phyloP scores from a whole-genome alignment of 37 sponge, comb jelly and placozoan genomes.

The Crambe crambe region DNA sequence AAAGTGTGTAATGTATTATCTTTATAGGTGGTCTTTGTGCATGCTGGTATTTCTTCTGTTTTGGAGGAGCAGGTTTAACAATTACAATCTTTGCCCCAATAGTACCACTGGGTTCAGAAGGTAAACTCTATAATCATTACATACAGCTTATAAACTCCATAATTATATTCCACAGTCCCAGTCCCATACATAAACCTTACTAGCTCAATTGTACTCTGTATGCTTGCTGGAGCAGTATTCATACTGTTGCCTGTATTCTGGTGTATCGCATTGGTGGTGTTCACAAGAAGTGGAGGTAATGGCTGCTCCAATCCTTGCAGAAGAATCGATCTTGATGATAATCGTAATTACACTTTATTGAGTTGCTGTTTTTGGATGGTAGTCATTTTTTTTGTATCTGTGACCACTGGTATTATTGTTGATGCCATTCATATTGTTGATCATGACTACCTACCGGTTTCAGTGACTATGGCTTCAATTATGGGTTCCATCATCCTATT shows the following conservation, averaged over 20 bases:
- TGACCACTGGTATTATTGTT: not conserved
- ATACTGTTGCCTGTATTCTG: not conserved
- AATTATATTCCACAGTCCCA: no score
- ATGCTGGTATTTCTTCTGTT: no score
- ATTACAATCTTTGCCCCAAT: not conserved
- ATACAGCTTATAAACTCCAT: no score
- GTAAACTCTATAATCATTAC: no score
- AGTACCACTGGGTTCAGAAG: no score
- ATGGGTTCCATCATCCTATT: not conserved
- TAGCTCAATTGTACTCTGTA: not conserved
- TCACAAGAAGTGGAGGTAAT: not conserved
- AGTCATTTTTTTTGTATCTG: not conserved
- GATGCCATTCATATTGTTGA: not conserved
- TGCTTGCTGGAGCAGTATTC: not conserved
- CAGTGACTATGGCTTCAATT: not conserved
- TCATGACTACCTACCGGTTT: not conserved
- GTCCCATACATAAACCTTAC: no score
- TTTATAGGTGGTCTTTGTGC: not conserved
- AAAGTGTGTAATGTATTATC: not conserved
- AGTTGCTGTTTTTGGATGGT: not conserved
- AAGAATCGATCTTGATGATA: no score
- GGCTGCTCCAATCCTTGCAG: no score
- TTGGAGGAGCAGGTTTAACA: not conserved
- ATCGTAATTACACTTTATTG: not conserved
- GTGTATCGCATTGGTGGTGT: not conserved